Percentiles rank a stretch among this genome's conserved stretches.
These are phyloP conservation scores for Heliconius congener DNA, from an alignment of 1,140 invertebrate genomes.

Conservation along the genomic window DNA sequence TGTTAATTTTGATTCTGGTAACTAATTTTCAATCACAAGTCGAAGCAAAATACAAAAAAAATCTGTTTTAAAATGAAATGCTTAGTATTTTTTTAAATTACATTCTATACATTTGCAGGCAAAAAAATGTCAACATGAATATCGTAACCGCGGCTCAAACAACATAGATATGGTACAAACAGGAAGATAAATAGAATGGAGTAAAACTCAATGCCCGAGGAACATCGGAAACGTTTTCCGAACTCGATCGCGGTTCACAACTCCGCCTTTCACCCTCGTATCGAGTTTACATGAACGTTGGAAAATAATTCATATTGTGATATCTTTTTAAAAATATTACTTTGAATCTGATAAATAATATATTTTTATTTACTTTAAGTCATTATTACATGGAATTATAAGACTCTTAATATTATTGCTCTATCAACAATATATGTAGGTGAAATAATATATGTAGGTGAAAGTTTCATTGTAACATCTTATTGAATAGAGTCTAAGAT, in stretches of 20 bases:
- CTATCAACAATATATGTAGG: no score
- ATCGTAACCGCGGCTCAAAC: constrained; percentile 7
- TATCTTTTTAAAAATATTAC: not conserved
- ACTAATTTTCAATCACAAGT: not conserved
- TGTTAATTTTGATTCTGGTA: not conserved
- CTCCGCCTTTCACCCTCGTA: constrained; percentile 51
- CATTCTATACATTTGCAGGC: not conserved
- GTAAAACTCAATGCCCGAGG: constrained; percentile 46
- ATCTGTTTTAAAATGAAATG: not conserved
- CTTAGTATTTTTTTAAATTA: not conserved
- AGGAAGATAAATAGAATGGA: constrained; percentile 46
- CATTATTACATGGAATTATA: not conserved
- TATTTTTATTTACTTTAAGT: not conserved
- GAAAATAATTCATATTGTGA: constrained; percentile 21
- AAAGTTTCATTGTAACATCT: no score
- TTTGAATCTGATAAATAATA: not conserved
- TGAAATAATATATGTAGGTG: no score
- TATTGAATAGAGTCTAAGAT: no score
- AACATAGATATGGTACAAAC: constrained; percentile 40
- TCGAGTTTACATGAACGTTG: constrained; percentile 37
- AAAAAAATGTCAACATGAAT: not conserved
- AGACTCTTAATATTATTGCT: no score
- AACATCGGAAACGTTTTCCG: constrained; percentile 62
- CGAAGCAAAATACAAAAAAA: no score
- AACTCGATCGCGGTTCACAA: constrained; percentile 50